phyloP scores from a whole-genome alignment of 1,140 invertebrate genomes.

The Trichonephila clavipes region DNA sequence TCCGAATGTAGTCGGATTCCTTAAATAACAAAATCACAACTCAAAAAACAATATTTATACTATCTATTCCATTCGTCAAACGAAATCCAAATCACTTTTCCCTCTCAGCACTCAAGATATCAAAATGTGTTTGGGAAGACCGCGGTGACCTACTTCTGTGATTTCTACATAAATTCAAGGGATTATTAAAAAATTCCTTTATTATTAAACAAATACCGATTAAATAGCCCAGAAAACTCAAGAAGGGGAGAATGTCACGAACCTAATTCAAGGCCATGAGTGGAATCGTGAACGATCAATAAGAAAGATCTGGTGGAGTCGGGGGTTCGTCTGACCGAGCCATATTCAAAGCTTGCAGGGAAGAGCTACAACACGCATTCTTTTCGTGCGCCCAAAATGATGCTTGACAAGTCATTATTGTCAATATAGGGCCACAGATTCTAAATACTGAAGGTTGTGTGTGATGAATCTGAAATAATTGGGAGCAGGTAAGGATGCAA shows the following conservation, averaged over 20 bases:
- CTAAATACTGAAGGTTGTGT: background rate
- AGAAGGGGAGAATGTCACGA: background rate
- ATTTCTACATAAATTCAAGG: too few relatives aligned
- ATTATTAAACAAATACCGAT: background rate
- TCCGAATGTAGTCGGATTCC: too few relatives aligned
- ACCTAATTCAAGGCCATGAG: conserved; percentile 38
- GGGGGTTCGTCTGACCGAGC: conserved; percentile 12
- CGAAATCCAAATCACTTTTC: too few relatives aligned
- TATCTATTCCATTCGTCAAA: too few relatives aligned
- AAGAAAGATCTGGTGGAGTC: background rate
- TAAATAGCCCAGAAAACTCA: background rate
- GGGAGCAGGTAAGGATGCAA: background rate
- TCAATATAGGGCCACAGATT: background rate
- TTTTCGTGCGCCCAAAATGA: background rate
- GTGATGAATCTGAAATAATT: background rate
- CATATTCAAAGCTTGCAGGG: conserved; percentile 48
- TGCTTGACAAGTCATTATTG: background rate
- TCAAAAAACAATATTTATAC: too few relatives aligned
- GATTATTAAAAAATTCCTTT: too few relatives aligned
- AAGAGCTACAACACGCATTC: background rate
- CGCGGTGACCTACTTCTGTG: too few relatives aligned
- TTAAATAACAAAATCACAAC: too few relatives aligned
- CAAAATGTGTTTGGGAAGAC: too few relatives aligned
- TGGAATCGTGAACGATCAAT: conserved; percentile 22
- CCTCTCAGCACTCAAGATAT: too few relatives aligned